Conservation (phyloP, 2,888 invertebrate genomes). For the Sinelater perroti region DNA sequence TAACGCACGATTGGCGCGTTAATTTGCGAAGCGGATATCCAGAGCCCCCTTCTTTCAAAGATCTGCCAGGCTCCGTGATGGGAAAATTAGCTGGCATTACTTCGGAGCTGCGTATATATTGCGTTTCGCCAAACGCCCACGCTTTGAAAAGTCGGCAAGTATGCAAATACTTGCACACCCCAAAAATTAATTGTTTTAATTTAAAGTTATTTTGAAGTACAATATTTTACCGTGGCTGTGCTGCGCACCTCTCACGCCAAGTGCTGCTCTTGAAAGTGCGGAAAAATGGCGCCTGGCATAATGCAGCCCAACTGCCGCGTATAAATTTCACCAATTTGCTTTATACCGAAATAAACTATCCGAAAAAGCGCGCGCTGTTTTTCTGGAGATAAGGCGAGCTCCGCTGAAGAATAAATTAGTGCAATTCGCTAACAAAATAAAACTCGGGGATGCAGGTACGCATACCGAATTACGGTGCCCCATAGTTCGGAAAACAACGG, state of each 20-base stretch:
- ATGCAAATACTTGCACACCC: slow-evolving; percentile 14
- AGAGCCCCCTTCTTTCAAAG: not conserved
- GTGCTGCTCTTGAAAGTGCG: no score
- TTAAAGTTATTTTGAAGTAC: not conserved
- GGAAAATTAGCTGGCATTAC: slow-evolving; percentile 15
- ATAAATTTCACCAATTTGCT: no score
- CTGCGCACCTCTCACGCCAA: no score
- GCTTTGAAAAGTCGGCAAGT: slow-evolving; percentile 5
- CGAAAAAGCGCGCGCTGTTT: no score
- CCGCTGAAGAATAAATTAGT: no score
- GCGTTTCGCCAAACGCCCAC: not conserved
- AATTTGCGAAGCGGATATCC: slow-evolving; percentile 5
- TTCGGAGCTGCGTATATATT: slow-evolving; percentile 13
- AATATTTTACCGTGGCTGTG: not conserved
- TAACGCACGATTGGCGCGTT: slow-evolving; percentile 1
- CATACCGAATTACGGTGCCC: not conserved
- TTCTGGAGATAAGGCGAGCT: no score
- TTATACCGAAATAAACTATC: no score
- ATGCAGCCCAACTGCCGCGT: no score
- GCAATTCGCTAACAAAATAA: not conserved
- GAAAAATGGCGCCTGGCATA: no score
- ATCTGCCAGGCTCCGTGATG: slow-evolving; percentile 3
- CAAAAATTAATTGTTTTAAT: slow-evolving; percentile 13
- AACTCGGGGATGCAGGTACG: not conserved
- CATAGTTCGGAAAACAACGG: not conserved